Percentiles rank a stretch among this genome's conserved stretches.
phyloP scores from a whole-genome alignment of 2,113 vertebrate genomes.

The Chinchilla lanigera region DNA sequence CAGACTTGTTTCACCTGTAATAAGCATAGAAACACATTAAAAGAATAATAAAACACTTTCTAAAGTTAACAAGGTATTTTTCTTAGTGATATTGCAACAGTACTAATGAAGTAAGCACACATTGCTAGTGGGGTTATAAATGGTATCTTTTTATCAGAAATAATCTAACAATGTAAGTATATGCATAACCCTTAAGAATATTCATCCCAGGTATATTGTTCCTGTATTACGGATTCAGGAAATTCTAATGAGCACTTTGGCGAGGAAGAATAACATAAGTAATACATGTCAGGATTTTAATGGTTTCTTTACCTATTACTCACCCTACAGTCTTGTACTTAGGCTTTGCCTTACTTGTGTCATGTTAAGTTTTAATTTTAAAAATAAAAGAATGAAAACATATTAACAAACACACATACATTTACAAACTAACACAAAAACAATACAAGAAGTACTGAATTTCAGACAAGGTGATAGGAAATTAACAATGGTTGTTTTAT shows the following conservation, averaged over 20 bases:
- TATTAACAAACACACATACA: too few species aligned
- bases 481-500: too few species aligned
- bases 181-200: neutral
- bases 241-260: neutral
- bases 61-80: neutral
- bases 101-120: neutral
- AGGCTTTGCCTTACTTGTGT: neutral
- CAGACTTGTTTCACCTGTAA: neutral
- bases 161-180: neutral
- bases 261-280: neutral
- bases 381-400: too few species aligned
- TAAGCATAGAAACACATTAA: neutral
- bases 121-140: neutral
- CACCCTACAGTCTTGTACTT: neutral
- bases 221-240: neutral
- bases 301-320: neutral
- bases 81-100: neutral
- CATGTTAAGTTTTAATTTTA: neutral
- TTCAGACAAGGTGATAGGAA: too few species aligned
- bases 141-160: conserved; percentile 18
- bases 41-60: neutral
- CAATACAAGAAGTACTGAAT: too few species aligned
- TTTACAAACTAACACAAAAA: too few species aligned
- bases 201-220: neutral
- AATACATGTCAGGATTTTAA: neutral